Percentiles rank a stretch among this genome's conserved stretches.
Evolutionary conservation across 1,140 invertebrate species (phyloP).

Genomic region (Panagrolaimus sp.): DNA sequence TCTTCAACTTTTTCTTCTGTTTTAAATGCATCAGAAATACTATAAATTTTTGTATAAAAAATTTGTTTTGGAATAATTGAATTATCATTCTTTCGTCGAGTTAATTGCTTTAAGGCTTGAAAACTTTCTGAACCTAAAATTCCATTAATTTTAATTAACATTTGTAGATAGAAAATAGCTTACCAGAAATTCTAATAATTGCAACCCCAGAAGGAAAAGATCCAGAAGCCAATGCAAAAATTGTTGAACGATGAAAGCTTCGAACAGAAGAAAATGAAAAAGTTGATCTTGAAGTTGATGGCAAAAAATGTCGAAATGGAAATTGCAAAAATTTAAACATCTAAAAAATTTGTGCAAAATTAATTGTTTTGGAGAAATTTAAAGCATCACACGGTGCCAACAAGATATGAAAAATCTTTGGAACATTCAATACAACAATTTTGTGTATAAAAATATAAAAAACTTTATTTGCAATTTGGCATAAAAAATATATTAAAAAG

Average conservation of each 20-base stretch:
- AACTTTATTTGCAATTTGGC: no score
- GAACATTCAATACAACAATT: no score
- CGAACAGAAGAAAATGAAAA: slow-evolving; percentile 18
- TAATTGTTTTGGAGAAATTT: no score
- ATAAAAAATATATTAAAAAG: no score
- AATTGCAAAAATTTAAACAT: neutral
- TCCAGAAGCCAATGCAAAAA: slow-evolving; percentile 53
- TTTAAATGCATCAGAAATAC: neutral
- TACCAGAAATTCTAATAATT: slow-evolving; percentile 47
- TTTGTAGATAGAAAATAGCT: neutral
- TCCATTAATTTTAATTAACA: slow-evolving; percentile 18
- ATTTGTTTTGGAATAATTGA: slow-evolving; percentile 37
- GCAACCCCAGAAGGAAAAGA: slow-evolving; percentile 49
- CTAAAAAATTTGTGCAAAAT: no score
- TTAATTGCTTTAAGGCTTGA: slow-evolving; percentile 30
- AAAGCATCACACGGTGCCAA: no score
- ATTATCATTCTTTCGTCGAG: neutral
- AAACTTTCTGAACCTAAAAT: slow-evolving; percentile 43
- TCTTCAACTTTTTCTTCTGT: neutral
- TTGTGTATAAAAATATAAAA: no score
- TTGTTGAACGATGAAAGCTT: slow-evolving; percentile 29
- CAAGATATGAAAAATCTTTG: no score
- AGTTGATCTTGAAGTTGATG: slow-evolving; percentile 7
- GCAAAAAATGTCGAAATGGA: neutral
- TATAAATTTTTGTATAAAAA: slow-evolving; percentile 46